A percentile compares a stretch with the other conserved stretches of the same genome.
Conservation (phyloP, 2,888 invertebrate genomes). For the Stenichneumon culpator region DNA sequence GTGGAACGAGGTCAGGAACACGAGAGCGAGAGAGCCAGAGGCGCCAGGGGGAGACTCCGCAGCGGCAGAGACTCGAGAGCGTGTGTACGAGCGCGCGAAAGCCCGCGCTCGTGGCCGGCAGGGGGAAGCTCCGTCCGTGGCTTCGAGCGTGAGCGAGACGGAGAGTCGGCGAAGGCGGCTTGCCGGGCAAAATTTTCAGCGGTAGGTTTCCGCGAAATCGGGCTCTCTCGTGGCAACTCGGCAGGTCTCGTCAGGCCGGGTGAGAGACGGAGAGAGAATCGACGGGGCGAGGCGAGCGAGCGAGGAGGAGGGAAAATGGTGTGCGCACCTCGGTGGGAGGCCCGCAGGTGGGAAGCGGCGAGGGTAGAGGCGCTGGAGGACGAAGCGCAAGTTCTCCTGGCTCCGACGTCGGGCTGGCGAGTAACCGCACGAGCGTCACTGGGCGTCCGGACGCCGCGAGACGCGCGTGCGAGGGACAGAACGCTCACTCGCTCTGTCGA, state of each 20-base stretch:
- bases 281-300: not conserved
- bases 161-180: slow-evolving; percentile 45
- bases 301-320: not conserved
- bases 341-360: slow-evolving; percentile 59
- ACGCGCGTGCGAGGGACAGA: slow-evolving; percentile 73
- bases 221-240: slow-evolving; percentile 60
- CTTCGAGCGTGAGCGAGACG: slow-evolving; percentile 23
- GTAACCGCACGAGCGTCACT: slow-evolving; percentile 75
- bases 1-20: slow-evolving; percentile 83
- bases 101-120: slow-evolving; percentile 30
- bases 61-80: not conserved
- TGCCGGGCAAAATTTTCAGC: slow-evolving; percentile 53
- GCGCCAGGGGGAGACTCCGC: slow-evolving; percentile 23
- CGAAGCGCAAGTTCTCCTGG: slow-evolving; percentile 64
- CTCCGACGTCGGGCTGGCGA: slow-evolving; percentile 53
- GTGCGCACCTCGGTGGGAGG: slow-evolving; percentile 18
- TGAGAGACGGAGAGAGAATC: not conserved
- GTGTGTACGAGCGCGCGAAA: slow-evolving; percentile 37
- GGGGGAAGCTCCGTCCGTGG: not conserved
- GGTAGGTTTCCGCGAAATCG: slow-evolving; percentile 53
- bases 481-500: slow-evolving; percentile 41
- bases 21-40: slow-evolving; percentile 34
- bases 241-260: slow-evolving; percentile 48
- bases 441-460: slow-evolving; percentile 81
- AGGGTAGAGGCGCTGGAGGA: slow-evolving; percentile 59